Base-by-base conservation (phyloP, 2,888 invertebrate genomes). In the Oxytorus armatus region DNA sequence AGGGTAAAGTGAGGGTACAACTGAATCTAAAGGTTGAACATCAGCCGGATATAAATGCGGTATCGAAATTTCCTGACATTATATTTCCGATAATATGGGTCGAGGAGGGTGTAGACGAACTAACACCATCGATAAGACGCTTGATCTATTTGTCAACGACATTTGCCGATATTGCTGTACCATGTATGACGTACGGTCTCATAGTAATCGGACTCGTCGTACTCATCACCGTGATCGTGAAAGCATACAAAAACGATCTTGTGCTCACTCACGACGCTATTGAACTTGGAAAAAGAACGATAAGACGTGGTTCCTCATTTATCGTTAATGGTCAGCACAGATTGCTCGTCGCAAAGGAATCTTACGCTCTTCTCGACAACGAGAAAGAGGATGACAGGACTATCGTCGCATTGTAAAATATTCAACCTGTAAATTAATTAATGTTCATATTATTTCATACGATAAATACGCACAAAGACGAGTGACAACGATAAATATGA, bases 61-160 rank as follows among this genome's bases (percentile, higher is more conserved):
- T 97, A 10, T 92, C 95, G 83, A 94, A 95, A 81, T 97, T 97
- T 86, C 96, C 96, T 0, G 95, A 95, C 88, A 96, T 96, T 66
- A 93, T 96, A 5, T 97, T 97, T 89, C 97, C 97, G 0, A 95
- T 97, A 47, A 96, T 97, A 96, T 97, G 97, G 97, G 86, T 97
- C 1, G 97, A 97, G 91, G 97, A 97, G 95, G 97, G 97, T 10
- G 94, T 97, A 49, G 95, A 95, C 68, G 96, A 97, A 84, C 90
- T 97, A 5, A 94, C 96, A 0, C 96, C 96, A 0, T 93, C 96
- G n/a, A 97, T 97, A 73, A 94, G 95, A 88, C 93, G 96, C 21
- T 96, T 96, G 96, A 94, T 97, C 18, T 97, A 95, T 92, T 89
- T 97, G 51, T 96, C 96, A 14, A 97, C 97, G 1, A 95, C 96